Percentiles rank a stretch among this genome's conserved stretches.
Evolutionary conservation across 1,140 invertebrate genomes (phyloP).

Genomic region (Hycleus phaleratus): DNA sequence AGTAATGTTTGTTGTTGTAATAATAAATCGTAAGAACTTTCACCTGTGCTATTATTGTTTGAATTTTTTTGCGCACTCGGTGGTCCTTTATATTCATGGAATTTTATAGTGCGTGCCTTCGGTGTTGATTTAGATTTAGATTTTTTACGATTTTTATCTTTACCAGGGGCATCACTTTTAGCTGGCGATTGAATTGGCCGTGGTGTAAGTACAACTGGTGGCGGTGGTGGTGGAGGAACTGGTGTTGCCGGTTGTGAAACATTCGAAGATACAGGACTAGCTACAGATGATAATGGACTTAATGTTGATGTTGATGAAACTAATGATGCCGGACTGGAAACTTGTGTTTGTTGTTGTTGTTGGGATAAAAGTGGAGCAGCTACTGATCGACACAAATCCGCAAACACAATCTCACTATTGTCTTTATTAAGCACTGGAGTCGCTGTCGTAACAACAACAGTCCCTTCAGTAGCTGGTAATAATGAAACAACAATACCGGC

Average conservation of each 20-base stretch:
- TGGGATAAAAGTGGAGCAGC: constrained; percentile 43
- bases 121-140: constrained; percentile 81
- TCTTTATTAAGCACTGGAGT: constrained; percentile 45
- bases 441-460: constrained; percentile 48
- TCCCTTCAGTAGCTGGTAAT: constrained; percentile 50
- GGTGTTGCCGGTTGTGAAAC: constrained; percentile 45
- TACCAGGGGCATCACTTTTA: constrained; percentile 61
- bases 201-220: constrained; percentile 47
- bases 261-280: constrained; percentile 47
- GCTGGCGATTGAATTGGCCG: constrained; percentile 50
- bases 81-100: constrained; percentile 97
- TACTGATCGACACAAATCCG: constrained; percentile 55
- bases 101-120: constrained; percentile 90
- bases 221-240: constrained; percentile 42
- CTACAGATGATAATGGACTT: constrained; percentile 62
- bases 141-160: constrained; percentile 82
- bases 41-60: constrained; percentile 43
- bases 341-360: constrained; percentile 34
- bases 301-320: constrained; percentile 58
- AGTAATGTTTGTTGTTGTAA: constrained; percentile 90
- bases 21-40: constrained; percentile 86
- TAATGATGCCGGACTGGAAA: constrained; percentile 51
- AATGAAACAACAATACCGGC: constrained; percentile 59
- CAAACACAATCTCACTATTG: constrained; percentile 44
- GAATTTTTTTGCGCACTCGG: constrained; percentile 77